phyloP scores from a whole-genome alignment of 2,113 vertebrate species.

The Zapus hudsonius region DNA sequence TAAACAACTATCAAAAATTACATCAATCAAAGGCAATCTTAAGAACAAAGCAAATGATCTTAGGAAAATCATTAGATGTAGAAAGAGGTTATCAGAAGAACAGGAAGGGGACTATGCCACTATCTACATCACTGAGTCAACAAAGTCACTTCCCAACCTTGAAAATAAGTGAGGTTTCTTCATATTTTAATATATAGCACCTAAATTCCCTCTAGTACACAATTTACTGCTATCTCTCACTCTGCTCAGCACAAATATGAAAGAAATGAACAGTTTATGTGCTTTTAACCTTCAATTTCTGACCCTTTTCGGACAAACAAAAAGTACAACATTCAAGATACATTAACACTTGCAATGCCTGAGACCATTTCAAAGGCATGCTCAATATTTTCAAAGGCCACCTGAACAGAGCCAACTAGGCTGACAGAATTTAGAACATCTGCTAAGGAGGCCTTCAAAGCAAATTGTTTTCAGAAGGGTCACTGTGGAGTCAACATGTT shows the following conservation, averaged over 20 bases:
- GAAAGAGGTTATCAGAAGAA: background rate
- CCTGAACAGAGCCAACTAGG: background rate
- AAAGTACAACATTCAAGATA: background rate
- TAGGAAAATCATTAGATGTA: slow-evolving; percentile 35
- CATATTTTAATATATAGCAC: background rate
- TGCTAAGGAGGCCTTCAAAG: background rate
- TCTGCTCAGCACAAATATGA: background rate
- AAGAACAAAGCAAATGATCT: slow-evolving; percentile 15
- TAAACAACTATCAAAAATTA: background rate
- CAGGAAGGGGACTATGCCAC: background rate
- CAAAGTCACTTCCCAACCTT: background rate
- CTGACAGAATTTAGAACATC: background rate
- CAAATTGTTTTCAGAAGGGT: slow-evolving; percentile 30
- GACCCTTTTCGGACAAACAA: background rate
- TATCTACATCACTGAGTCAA: background rate
- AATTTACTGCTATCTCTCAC: background rate
- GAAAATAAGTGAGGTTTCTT: background rate
- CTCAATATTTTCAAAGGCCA: background rate
- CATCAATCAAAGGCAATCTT: background rate
- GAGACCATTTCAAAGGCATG: background rate
- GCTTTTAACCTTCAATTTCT: slow-evolving; percentile 9
- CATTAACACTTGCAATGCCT: background rate
- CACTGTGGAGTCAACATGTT: background rate
- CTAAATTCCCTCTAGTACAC: background rate
- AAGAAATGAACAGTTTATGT: background rate